Evolutionary conservation across 1,140 invertebrate genomes (phyloP), one percentile per base, ranked within the genome.

Genomic region (Calephelis nemesis): DNA sequence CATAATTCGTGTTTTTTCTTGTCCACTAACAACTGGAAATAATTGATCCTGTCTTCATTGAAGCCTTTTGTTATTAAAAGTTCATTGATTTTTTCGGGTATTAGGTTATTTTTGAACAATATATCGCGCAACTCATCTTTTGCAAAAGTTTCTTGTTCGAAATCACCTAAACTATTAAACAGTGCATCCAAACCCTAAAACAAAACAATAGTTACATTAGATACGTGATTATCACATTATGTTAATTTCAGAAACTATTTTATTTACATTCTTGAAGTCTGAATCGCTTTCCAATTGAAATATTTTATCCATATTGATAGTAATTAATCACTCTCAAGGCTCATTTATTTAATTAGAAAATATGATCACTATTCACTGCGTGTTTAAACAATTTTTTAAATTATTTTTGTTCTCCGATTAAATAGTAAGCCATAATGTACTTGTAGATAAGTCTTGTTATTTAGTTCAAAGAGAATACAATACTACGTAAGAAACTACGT

Each of bases 1-100:
- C 85, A 70, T 47, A 89, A 74, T 65, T 87, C 74, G 9, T 74
- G 74, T 70, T 81, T 81, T 52, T 70, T 75, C 58, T 70, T 68
- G 67, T 82, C 70, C 48, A 88, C 63, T 15, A 65, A 40, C 47
- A 70, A 64, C 62, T 72, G 45, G 40, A 90, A 70, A 47, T 65
- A 68, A 19, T 74, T 50, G 11, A 78, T 48, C 77, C 78, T 83
- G 45, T 84, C 74, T 62, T 72, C 40, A n/a, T 76, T 63, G 60
- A 74, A 77, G 40, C 68, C 67, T 63, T 76, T 82, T 6, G 54
- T 58, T 15, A 49, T 6, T 40, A 87, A 63, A 40, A 60, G 49
- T 48, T 74, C 47, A 30, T 60, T 68, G n/a, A 83, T 52, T 63
- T 71, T 45, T 11, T 76, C 54, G 9, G 74, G 68, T 58, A 83